Percentiles rank a stretch among this genome's conserved stretches.
Evolutionary conservation across 2,113 vertebrate species (phyloP).

Genomic region (Orycteropus afer): DNA sequence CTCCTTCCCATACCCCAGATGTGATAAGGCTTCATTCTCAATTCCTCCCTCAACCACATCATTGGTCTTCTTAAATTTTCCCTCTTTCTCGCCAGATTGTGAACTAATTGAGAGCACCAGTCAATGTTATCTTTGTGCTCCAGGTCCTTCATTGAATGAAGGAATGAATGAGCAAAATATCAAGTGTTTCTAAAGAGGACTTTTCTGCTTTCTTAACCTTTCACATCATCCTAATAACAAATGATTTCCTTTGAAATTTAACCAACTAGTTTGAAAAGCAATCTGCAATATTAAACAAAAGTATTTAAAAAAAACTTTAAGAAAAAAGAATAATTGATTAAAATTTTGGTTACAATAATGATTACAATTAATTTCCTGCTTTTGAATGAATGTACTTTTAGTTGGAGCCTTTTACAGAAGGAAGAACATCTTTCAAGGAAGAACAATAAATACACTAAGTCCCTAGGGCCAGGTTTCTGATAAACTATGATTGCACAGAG

Average conservation of each 20-base stretch:
- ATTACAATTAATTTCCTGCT: not conserved
- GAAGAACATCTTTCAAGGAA: not conserved
- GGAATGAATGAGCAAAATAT: not conserved
- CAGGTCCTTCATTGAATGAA: not conserved
- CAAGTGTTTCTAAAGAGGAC: not conserved
- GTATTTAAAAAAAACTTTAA: not conserved
- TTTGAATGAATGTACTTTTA: constrained; percentile 42
- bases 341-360: no score
- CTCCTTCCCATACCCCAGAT: not conserved
- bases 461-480: not conserved
- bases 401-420: constrained; percentile 6
- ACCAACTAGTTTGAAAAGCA: not conserved
- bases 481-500: constrained; percentile 10
- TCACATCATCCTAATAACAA: not conserved
- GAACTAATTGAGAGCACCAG: not conserved
- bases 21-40: not conserved
- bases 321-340: constrained; percentile 17
- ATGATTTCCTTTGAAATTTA: constrained; percentile 13
- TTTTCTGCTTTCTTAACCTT: not conserved
- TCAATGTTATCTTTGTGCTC: not conserved
- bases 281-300: not conserved
- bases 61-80: not conserved
- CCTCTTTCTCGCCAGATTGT: not conserved
- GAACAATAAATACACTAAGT: not conserved
- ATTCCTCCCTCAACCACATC: not conserved